Conservation (phyloP, 2,888 invertebrate species). For the Drosophila recens region DNA sequence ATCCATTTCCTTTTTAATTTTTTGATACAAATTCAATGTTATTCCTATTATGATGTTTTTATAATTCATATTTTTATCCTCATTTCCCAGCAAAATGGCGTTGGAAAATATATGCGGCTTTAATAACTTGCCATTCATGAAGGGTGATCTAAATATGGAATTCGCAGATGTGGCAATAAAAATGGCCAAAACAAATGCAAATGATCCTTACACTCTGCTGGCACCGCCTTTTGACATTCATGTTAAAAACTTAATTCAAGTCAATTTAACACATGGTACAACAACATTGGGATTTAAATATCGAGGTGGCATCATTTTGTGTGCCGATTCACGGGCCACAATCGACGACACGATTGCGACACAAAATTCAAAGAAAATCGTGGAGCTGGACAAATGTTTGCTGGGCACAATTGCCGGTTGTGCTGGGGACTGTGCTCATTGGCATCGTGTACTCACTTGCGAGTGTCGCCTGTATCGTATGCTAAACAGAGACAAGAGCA, state of each 20-base stretch:
- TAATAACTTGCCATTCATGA: constrained; percentile 2
- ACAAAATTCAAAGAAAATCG: constrained; percentile 97
- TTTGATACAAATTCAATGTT: too few relatives aligned
- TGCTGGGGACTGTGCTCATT: constrained; percentile 99
- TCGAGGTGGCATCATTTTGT: constrained; percentile 96
- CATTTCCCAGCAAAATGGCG: constrained; percentile 3
- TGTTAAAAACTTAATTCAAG: not conserved
- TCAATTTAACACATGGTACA: constrained; percentile 90
- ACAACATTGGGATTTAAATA: constrained; percentile 98
- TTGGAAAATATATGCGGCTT: constrained; percentile 7
- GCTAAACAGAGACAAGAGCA: constrained; percentile 93
- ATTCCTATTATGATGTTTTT: too few relatives aligned
- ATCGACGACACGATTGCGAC: constrained; percentile 97
- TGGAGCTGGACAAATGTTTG: constrained; percentile 97
- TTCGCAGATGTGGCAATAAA: not conserved
- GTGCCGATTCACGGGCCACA: constrained; percentile 98
- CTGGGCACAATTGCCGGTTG: constrained; percentile 98
- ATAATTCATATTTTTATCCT: too few relatives aligned
- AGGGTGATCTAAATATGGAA: not conserved
- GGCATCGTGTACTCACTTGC: constrained; percentile 97
- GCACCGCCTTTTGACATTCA: not conserved
- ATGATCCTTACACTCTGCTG: not conserved
- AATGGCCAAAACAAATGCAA: not conserved
- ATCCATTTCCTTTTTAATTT: too few relatives aligned
- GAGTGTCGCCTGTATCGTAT: constrained; percentile 98